Evolutionary conservation across 1,140 invertebrate genomes (phyloP).

Genomic region (Pemphigus obesinymphae): DNA sequence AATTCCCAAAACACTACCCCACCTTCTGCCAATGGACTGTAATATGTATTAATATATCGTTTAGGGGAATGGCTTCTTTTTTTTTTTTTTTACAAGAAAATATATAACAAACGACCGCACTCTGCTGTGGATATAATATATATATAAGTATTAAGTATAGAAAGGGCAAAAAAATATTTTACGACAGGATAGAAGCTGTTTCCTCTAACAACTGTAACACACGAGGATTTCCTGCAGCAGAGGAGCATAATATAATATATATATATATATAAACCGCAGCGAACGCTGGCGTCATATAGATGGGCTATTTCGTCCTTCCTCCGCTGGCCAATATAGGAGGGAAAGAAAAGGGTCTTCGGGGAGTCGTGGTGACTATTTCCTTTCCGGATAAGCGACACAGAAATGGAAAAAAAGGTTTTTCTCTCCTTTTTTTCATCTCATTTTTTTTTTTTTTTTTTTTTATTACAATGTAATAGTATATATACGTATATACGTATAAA

Average conservation of each 20-base stretch:
- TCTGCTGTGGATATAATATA: no score
- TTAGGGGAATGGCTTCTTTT: neutral
- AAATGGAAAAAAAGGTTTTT: conserved; percentile 15
- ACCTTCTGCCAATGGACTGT: no score
- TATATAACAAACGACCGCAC: no score
- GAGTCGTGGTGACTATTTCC: conserved; percentile 32
- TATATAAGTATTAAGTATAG: no score
- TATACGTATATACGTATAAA: no score
- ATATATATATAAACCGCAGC: conserved; percentile 19
- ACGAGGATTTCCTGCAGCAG: conserved; percentile 7
- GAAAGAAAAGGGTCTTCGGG: conserved; percentile 30
- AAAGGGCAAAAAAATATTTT: conserved; percentile 5
- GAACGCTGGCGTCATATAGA: neutral
- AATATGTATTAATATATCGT: no score
- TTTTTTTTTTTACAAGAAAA: no score
- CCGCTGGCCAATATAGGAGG: neutral
- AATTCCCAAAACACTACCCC: no score
- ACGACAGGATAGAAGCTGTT: neutral
- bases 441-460: neutral
- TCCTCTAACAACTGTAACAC: conserved; percentile 11
- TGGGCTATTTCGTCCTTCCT: neutral
- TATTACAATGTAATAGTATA: conserved; percentile 21
- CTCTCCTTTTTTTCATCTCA: no score
- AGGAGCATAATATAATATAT: no score
- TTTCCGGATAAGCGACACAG: conserved; percentile 22